These are phyloP conservation scores for Pseudoatta argentina DNA, from an alignment of 1,140 invertebrate genomes.

Conservation along the genomic window DNA sequence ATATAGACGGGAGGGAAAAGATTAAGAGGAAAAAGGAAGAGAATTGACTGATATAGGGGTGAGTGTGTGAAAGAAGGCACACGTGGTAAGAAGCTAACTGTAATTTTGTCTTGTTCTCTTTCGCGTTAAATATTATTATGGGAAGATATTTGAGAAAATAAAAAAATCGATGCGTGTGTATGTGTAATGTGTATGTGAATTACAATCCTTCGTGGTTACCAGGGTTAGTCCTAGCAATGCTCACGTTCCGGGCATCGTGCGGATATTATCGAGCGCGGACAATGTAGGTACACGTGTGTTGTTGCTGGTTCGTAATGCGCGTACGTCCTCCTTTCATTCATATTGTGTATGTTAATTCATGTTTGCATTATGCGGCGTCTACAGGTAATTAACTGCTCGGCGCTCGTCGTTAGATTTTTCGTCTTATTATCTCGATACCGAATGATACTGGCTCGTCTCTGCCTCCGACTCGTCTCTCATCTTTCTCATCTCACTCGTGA, in stretches of 20 bases:
- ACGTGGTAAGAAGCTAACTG: conserved; percentile 5
- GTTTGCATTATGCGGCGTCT: conserved; percentile 70
- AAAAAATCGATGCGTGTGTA: conserved; percentile 15
- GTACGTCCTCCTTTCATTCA: background rate
- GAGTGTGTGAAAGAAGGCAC: background rate
- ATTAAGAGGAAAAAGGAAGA: conserved; percentile 13
- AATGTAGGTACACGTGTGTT: background rate
- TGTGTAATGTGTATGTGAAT: background rate
- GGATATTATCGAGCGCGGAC: background rate
- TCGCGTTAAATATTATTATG: conserved; percentile 36
- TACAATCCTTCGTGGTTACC: conserved; percentile 29
- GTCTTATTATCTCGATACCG: conserved; percentile 65
- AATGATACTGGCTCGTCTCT: conserved; percentile 1
- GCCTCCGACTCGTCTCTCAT: conserved; percentile 14
- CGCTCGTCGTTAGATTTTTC: conserved; percentile 63
- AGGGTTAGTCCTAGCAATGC: background rate
- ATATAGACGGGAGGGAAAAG: background rate
- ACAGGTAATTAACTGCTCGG: conserved; percentile 69
- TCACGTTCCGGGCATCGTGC: background rate
- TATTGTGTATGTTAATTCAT: conserved; percentile 73
- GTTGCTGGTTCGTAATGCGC: background rate
- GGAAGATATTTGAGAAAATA: conserved; percentile 25
- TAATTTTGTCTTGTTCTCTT: background rate
- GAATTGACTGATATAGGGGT: background rate
- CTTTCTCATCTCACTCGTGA: conserved; percentile 44